Evolutionary conservation across 2,797 vertebrate species (phyloP), one percentile per base, ranked within the genome.

Genomic region (Hippopotamyrus pictus): DNA sequence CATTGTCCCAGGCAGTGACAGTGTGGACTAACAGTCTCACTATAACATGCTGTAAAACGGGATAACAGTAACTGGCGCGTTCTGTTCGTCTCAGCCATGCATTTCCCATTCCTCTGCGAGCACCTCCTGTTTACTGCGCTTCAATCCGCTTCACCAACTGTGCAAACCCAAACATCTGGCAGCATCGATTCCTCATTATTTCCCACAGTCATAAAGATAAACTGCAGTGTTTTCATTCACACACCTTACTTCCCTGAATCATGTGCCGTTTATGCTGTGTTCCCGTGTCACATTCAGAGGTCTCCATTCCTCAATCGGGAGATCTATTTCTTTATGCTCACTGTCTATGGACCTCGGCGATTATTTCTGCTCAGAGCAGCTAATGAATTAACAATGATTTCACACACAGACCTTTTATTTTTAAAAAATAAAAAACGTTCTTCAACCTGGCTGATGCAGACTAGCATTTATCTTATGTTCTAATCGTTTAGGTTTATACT

Each of bases 111-210:
- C 33, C 65, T 25, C 11, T 7, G 62, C 1, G 62, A 50, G 22
- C 25, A 4, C 12, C 22, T 17, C 14, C 59, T 44, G 11, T 17
- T 3, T 29, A 11, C 17, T 3, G 17, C 2, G 50, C 50, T 73
- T 73, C 62, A 50, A 12, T 14, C 22, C 14, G 12, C 44, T 41
- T 54, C 19, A 57, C 33, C 48, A 9, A 41, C 88, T 53, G 88
- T 76, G 50, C n/a, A 44, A 88, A 88, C 48, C 33, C 69, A 41
- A 37, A 2, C 88, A 76, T 51, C 25, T 53, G 62, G 62, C 62
- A 53, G 62, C 88, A 88, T 76, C 62, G 12, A 37, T 51, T 79
- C 65, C 22, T 88, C 88, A 76, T 88, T 51, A 51, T 53, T 33
- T 41, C 62, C 11, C 62, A 1, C 65, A 33, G 62, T 19, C 29